Evolutionary conservation across 2,797 vertebrate genomes (phyloP).

Genomic region (Heliangelus exortis): DNA sequence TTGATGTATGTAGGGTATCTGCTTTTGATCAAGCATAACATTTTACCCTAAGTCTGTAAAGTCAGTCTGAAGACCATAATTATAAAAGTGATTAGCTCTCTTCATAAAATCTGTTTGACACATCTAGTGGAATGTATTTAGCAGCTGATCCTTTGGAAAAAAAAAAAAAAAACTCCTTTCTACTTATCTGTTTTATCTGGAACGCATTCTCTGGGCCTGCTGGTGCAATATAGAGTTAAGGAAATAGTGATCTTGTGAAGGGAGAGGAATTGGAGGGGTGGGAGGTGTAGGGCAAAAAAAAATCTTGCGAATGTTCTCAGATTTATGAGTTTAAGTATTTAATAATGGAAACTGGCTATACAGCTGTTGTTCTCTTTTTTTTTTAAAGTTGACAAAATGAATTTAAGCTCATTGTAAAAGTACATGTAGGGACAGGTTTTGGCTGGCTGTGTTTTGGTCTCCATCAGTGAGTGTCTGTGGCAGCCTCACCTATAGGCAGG

Average conservation of each 20-base stretch:
- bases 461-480: not conserved
- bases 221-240: slow-evolving; percentile 16
- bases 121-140: slow-evolving; percentile 47
- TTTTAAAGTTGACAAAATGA: not conserved
- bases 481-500: not conserved
- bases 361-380: not conserved
- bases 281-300: not conserved
- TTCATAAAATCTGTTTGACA: slow-evolving; percentile 36
- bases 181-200: slow-evolving; percentile 36
- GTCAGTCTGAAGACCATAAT: slow-evolving; percentile 21
- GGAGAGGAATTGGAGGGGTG: not conserved
- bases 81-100: slow-evolving; percentile 25
- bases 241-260: slow-evolving; percentile 15
- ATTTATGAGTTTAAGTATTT: not conserved
- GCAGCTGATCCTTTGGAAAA: slow-evolving; percentile 28
- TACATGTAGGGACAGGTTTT: not conserved
- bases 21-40: slow-evolving; percentile 35
- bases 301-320: not conserved
- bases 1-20: slow-evolving; percentile 29
- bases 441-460: not conserved
- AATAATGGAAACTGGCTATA: not conserved
- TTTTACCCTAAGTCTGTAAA: slow-evolving; percentile 3
- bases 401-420: not conserved
- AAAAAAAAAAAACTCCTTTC: not conserved
- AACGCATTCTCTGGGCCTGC: not conserved